A percentile compares a stretch with the other conserved stretches of the same genome.
phyloP scores from a whole-genome alignment of 2,888 invertebrate genomes.

The Actias luna region DNA sequence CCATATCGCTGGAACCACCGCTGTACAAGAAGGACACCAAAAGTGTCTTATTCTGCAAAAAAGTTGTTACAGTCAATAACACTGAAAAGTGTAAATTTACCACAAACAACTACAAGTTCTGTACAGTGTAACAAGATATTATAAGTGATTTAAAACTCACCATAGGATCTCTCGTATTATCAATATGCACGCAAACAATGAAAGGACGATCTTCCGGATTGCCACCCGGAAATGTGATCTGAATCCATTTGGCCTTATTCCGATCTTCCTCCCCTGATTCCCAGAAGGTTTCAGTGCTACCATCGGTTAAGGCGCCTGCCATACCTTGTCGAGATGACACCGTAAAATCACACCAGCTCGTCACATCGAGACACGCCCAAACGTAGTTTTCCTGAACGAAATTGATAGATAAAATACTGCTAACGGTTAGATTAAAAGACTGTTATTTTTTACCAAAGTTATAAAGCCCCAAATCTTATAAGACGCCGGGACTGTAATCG shows the following conservation, averaged over 20 bases:
- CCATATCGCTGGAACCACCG: slow-evolving; percentile 89
- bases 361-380: slow-evolving; percentile 88
- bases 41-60: slow-evolving; percentile 92
- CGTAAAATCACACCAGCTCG: slow-evolving; percentile 88
- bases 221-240: slow-evolving; percentile 70
- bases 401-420: no score
- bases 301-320: slow-evolving; percentile 95
- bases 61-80: background rate
- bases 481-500: no score
- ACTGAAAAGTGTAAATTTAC: background rate
- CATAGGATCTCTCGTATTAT: slow-evolving; percentile 95
- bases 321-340: slow-evolving; percentile 97
- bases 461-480: no score
- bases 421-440: no score
- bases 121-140: background rate
- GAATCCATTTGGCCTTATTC: slow-evolving; percentile 94
- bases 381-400: slow-evolving; percentile 75
- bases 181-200: slow-evolving; percentile 93
- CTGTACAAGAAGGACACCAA: slow-evolving; percentile 93
- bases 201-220: slow-evolving; percentile 82
- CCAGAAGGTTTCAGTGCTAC: slow-evolving; percentile 99
- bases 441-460: no score
- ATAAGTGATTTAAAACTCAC: slow-evolving; percentile 67
- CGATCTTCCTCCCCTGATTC: slow-evolving; percentile 98
- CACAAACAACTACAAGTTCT: no score